phyloP scores from a whole-genome alignment of 1,140 invertebrate species.

The Contarinia nasturtii region DNA sequence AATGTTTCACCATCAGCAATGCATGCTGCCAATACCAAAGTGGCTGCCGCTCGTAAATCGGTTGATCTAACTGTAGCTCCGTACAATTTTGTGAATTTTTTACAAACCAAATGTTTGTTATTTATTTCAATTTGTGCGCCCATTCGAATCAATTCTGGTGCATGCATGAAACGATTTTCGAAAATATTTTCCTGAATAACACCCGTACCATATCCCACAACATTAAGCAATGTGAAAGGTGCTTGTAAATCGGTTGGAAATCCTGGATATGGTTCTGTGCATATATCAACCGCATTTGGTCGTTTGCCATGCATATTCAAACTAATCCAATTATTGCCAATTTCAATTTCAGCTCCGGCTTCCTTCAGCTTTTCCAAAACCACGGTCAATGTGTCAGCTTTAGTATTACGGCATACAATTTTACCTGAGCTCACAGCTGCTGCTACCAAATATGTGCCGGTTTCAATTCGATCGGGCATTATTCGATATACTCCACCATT shows the following conservation, averaged over 20 bases:
- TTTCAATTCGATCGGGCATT: slow-evolving; percentile 14
- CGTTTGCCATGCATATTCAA: slow-evolving; percentile 7
- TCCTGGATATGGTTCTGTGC: slow-evolving; percentile 12
- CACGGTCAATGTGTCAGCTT: slow-evolving; percentile 5
- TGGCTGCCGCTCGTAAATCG: too few relatives aligned
- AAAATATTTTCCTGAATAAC: slow-evolving; percentile 14
- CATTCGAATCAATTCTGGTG: slow-evolving; percentile 10
- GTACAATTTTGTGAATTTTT: too few relatives aligned
- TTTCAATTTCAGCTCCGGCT: slow-evolving; percentile 7
- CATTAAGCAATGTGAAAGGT: slow-evolving; percentile 9
- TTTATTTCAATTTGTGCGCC: slow-evolving; percentile 12
- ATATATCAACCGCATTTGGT: slow-evolving; percentile 8
- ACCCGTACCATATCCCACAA: slow-evolving; percentile 8
- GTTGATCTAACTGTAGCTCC: too few relatives aligned
- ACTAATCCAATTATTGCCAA: slow-evolving; percentile 5
- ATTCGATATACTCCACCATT: slow-evolving; percentile 8
- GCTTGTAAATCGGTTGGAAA: slow-evolving; percentile 19
- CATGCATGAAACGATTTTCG: slow-evolving; percentile 16
- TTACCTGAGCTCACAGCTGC: slow-evolving; percentile 9
- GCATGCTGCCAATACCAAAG: too few relatives aligned
- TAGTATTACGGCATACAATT: slow-evolving; percentile 5
- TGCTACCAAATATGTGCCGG: slow-evolving; percentile 12
- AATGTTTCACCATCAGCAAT: slow-evolving; percentile 5
- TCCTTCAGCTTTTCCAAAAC: slow-evolving; percentile 7
- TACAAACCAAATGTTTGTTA: too few relatives aligned